A percentile compares a stretch with the other conserved stretches of the same genome.
These are phyloP conservation scores for Rhagonycha lutea DNA, from an alignment of 2,888 invertebrate genomes.

Conservation along the genomic window DNA sequence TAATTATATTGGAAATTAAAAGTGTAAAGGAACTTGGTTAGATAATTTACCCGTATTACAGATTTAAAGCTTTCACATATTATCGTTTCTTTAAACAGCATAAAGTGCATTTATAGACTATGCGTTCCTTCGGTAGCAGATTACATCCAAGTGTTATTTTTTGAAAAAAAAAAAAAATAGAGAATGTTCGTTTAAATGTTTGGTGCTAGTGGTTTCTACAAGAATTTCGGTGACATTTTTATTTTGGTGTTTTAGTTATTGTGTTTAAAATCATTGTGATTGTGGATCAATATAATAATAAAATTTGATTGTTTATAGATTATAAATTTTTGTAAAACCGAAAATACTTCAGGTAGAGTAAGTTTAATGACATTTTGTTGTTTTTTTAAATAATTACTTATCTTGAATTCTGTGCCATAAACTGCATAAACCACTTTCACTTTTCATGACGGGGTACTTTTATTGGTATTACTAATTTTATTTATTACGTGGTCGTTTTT, in stretches of 20 bases:
- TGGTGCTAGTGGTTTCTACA: not conserved
- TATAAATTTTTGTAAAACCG: not conserved
- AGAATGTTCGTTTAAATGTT: not conserved
- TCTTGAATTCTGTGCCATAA: not conserved
- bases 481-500: not conserved
- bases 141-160: not conserved
- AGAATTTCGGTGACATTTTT: not conserved
- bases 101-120: not conserved
- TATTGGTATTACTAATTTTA: not conserved
- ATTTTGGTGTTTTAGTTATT: not conserved
- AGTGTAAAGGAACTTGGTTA: slow-evolving; percentile 6
- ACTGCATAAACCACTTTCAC: slow-evolving; percentile 14
- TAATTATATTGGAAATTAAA: not conserved
- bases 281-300: not conserved
- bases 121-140: not conserved
- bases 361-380: slow-evolving; percentile 3
- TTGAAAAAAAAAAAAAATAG: not conserved
- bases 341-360: not conserved
- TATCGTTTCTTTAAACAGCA: not conserved
- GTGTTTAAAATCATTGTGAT: not conserved
- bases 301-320: not conserved
- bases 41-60: slow-evolving; percentile 14
- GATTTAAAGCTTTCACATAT: slow-evolving; percentile 12
- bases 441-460: not conserved
- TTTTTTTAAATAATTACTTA: not conserved